Percentiles rank a stretch among this genome's conserved stretches.
Conservation (phyloP, 1,140 invertebrate genomes). For the Polypedilum vanderplanki region DNA sequence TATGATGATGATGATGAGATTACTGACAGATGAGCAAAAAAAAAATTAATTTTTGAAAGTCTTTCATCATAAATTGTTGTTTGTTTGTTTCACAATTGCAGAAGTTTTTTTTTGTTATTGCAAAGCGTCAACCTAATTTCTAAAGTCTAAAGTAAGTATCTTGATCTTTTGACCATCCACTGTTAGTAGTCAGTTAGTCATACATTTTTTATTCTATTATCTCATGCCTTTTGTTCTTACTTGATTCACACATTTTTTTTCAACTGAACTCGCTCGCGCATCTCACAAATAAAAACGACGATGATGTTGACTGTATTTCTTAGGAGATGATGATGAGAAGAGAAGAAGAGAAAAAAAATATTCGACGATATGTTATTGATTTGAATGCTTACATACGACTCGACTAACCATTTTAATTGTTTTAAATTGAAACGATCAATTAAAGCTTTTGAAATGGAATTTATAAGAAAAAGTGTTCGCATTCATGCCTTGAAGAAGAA, state of each 20-base stretch:
- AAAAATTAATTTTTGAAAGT: too few species aligned
- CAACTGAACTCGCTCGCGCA: neutral
- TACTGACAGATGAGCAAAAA: too few species aligned
- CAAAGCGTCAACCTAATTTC: neutral
- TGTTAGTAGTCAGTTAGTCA: conserved; percentile 6
- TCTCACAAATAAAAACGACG: neutral
- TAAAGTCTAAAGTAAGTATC: too few species aligned
- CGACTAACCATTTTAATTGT: conserved; percentile 21
- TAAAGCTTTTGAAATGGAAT: neutral
- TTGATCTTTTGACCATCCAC: conserved; percentile 1
- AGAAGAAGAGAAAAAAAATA: too few species aligned
- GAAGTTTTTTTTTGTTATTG: too few species aligned
- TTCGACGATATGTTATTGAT: neutral
- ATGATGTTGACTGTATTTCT: too few species aligned
- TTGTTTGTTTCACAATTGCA: too few species aligned
- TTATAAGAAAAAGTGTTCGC: too few species aligned
- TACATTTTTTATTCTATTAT: neutral
- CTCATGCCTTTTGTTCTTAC: neutral
- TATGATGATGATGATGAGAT: too few species aligned
- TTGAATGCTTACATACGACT: conserved; percentile 14
- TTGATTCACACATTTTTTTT: conserved; percentile 3
- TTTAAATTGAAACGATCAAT: conserved; percentile 24
- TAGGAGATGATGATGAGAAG: too few species aligned
- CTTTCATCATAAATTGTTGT: too few species aligned
- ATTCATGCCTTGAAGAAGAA: too few species aligned